Base-by-base conservation (phyloP, 1,140 invertebrate species). In the Chymomyza costata region DNA sequence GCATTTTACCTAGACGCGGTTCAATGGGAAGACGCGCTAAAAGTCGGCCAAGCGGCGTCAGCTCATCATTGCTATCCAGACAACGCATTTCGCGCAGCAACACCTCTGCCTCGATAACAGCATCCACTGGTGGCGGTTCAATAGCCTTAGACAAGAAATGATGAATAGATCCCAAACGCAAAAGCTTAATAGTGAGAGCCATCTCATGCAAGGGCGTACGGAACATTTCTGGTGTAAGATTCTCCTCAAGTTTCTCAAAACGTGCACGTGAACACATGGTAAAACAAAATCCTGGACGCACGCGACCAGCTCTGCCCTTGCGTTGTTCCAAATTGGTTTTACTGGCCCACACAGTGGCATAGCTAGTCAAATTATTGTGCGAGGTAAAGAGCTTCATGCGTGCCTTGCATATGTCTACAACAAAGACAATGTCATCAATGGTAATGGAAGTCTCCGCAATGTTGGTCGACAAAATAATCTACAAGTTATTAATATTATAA, bases 321-420 rank as follows among this genome's bases (percentile, higher is more conserved):
- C 95, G 87, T 87, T 98, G 96, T 85, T 95, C 93, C 19, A 97
- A 86, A 86, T 98, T 99, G 5, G 95, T 96, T 70, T 89, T 91
- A 51, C 94, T 96, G 0, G 95, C 95, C 95, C 95, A 97, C 10
- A 97, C 94, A 0, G 95, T 95, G 0, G 95, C 94, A 82, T 98
- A 96, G 67, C 95, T 96, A 0, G 95, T 96, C 90, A 98, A 93
- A 86, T 98, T 98, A 74, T 96, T 97, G 76, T 97, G 95, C 0
- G 95, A 95, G 1, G 96, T 96, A 76, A 97, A 98, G 31, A 97
- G 87, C 78, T 98, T 98, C 89, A 97, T 94, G 82, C 98, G 98
- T 0, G 95, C 94, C 87, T 97, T 97, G 82, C 96, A 97, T 28
- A 93, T 93, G 86, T 99, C 96, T 66, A 99, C 94, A 0, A 99